These are phyloP conservation scores for Hepsetus odoe DNA, from an alignment of 2,113 vertebrate genomes.

Conservation along the genomic window DNA sequence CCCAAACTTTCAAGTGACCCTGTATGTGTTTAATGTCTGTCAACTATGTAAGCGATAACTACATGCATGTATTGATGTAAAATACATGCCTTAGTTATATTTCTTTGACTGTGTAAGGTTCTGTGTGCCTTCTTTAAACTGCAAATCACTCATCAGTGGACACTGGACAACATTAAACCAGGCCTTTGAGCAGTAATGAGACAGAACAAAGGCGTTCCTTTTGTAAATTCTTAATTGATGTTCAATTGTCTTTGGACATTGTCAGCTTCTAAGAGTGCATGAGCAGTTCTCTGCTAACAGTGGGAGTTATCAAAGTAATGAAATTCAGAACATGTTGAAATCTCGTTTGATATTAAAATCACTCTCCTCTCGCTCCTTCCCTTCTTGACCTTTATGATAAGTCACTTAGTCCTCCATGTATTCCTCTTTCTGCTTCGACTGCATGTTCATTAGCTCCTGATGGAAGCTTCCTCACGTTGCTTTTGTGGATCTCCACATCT, in stretches of 20 bases:
- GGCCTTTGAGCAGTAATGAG: not conserved
- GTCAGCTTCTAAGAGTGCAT: not conserved
- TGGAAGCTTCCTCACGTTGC: not conserved
- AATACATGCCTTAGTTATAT: too few species aligned
- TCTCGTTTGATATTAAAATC: slow-evolving; percentile 16
- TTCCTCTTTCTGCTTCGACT: not conserved
- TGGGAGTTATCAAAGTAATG: slow-evolving; percentile 23
- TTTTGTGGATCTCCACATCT: not conserved
- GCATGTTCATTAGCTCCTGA: slow-evolving; percentile 11
- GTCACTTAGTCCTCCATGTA: slow-evolving; percentile 12
- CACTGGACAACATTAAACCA: slow-evolving; percentile 5
- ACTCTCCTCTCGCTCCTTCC: not conserved
- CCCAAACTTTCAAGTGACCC: too few species aligned
- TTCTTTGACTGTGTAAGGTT: not conserved
- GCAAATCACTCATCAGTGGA: not conserved
- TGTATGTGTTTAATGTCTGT: too few species aligned
- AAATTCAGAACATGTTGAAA: slow-evolving; percentile 39
- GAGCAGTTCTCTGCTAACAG: slow-evolving; percentile 1
- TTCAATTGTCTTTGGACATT: slow-evolving; percentile 2
- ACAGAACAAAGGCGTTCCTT: not conserved
- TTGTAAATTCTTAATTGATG: not conserved
- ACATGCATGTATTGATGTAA: too few species aligned
- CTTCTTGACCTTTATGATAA: slow-evolving; percentile 12
- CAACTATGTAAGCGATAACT: too few species aligned
- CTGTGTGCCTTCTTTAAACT: not conserved